Evolutionary conservation across 2,113 vertebrate species (phyloP), one percentile per base, ranked within the genome.

Genomic region (Phalacrocorax brasilianus): DNA sequence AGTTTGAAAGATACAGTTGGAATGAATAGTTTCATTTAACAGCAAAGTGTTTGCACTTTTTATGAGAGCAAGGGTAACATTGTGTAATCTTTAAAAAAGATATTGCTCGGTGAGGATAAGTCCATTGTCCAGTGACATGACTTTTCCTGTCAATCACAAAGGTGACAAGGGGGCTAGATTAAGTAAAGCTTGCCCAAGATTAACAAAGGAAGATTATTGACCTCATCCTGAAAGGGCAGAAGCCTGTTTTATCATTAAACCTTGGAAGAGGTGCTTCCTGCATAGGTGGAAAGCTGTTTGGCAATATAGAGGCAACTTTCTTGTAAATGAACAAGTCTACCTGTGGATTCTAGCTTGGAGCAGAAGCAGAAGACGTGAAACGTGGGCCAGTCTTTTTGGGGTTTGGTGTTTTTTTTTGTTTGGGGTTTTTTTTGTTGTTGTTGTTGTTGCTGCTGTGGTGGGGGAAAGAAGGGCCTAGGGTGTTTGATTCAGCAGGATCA

Each of bases 181-280:
- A 98, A 98, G 98, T 98, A 98, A 98, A 98, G 98, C 98, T 98
- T 99, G 98, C 98, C 98, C 96, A 96, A 96, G 97, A 98, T 97
- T 98, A 98, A 97, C 94, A 96, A 97, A 98, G 96, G 96, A 98
- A 98, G 98, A 98, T 99, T 96, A 95, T 95, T 98, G 98, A 98
- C 98, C 98, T 98, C 82, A 95, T 97, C 95, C 88, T 70, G 95
- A 97, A 98, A 98, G 97, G 97, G 97, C 98, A 97, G 95, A 96
- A 97, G 84, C 65, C 93, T 97, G 96, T 97, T 98, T 97, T 98
- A 97, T 97, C 98, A 97, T 98, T 98, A 96, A 97, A 98, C 93
- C 93, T 97, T 96, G 96, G 91, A 97, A 97, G 92, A 97, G 79
- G 83, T 86, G 92, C 94, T 97, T 87, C 94, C 56, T 94, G 50